Evolutionary conservation across 1,140 invertebrate species (phyloP).

Genomic region (Rhynchophorus ferrugineus): DNA sequence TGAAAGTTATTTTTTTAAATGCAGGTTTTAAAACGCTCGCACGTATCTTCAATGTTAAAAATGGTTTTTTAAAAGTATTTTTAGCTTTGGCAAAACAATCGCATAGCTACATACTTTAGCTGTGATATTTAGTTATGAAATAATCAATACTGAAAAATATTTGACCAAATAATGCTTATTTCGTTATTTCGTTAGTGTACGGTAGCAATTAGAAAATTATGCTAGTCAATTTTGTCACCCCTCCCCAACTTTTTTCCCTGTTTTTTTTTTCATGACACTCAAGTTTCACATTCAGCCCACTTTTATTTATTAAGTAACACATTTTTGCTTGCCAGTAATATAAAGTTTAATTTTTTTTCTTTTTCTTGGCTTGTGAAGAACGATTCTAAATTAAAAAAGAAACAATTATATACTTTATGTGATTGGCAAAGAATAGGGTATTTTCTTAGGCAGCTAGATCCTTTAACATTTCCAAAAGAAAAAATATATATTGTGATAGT

Average conservation of each 20-base stretch:
- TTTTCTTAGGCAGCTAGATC: too few species aligned
- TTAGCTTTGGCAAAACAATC: constrained; percentile 5
- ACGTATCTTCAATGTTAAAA: background rate
- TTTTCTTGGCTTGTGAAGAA: too few species aligned
- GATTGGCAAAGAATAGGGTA: too few species aligned
- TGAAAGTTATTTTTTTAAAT: too few species aligned
- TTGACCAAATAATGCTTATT: background rate
- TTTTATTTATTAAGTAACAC: background rate
- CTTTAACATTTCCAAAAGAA: too few species aligned
- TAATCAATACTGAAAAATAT: background rate
- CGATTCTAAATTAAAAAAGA: too few species aligned
- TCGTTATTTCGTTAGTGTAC: constrained; percentile 10
- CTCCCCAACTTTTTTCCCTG: background rate
- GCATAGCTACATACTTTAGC: constrained; percentile 1
- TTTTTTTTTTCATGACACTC: constrained; percentile 14
- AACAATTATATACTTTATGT: too few species aligned
- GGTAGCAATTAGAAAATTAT: constrained; percentile 13
- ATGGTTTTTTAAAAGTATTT: background rate
- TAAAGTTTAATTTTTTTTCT: too few species aligned
- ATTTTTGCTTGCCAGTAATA: background rate
- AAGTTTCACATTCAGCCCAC: background rate
- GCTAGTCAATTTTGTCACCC: constrained; percentile 19
- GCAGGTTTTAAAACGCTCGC: too few species aligned
- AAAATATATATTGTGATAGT: constrained; percentile 7
- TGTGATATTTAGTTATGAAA: constrained; percentile 5